Evolutionary conservation across 2,888 invertebrate genomes (phyloP).

Genomic region (Melikaiella ostensackeni): DNA sequence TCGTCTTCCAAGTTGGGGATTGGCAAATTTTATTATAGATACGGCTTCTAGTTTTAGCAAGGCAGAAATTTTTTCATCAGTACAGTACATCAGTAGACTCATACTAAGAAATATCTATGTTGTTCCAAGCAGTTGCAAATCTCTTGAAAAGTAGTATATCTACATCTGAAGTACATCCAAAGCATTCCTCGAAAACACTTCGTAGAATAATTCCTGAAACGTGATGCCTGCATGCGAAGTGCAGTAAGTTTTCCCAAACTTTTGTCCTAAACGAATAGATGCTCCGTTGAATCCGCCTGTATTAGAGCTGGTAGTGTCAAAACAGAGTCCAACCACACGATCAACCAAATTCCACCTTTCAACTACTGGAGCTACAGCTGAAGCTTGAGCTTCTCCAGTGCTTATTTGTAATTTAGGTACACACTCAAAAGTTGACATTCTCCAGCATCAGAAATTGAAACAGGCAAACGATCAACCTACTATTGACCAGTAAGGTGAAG

Average conservation of each 20-base stretch:
- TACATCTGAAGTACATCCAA: no score
- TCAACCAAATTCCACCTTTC: no score
- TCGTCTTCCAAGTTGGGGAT: conserved; percentile 20
- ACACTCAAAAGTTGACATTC: conserved; percentile 42
- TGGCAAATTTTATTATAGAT: conserved; percentile 42
- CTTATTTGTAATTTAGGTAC: conserved; percentile 45
- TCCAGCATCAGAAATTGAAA: conserved; percentile 19
- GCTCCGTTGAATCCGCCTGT: conserved; percentile 54
- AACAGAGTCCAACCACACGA: no score
- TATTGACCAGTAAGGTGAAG: background rate
- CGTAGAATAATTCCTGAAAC: no score
- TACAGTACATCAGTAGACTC: no score
- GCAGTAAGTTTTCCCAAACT: conserved; percentile 54
- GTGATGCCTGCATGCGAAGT: conserved; percentile 55
- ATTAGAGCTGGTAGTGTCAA: conserved; percentile 58
- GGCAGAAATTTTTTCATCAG: no score
- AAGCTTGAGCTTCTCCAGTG: conserved; percentile 45
- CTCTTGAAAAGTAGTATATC: no score
- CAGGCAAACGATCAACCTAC: background rate
- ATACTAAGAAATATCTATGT: no score
- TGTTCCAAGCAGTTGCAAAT: no score
- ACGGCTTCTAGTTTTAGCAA: no score
- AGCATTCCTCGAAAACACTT: no score
- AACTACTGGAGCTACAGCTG: no score
- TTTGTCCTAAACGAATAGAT: conserved; percentile 55